Conservation (phyloP, 2,113 vertebrate genomes). For the Erpornis zantholeuca region DNA sequence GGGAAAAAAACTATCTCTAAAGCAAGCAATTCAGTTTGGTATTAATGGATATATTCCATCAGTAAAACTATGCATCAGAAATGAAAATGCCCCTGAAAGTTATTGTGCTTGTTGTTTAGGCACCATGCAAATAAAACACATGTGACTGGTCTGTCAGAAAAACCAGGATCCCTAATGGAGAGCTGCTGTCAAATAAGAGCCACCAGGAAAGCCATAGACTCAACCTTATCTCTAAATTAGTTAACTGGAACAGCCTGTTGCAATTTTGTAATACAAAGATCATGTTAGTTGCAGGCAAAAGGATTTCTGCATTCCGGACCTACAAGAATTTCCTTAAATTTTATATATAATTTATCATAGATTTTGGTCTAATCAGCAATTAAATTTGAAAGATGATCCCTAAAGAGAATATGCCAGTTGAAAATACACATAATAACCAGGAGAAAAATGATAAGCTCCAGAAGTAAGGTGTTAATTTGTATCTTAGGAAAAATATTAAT, state of each 20-base stretch:
- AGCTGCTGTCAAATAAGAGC: background rate
- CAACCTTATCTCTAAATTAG: background rate
- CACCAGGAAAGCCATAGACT: slow-evolving; percentile 19
- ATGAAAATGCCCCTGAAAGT: background rate
- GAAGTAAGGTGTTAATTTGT: background rate
- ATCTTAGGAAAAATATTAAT: background rate
- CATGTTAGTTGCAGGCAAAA: background rate
- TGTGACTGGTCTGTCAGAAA: slow-evolving; percentile 2
- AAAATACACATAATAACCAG: background rate
- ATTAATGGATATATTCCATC: background rate
- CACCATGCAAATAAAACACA: slow-evolving; percentile 13
- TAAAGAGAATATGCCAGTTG: background rate
- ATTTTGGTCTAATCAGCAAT: background rate
- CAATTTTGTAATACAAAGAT: background rate
- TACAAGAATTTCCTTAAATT: background rate
- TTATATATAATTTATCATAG: background rate
- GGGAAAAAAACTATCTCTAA: background rate
- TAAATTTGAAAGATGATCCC: background rate
- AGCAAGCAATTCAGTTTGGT: background rate
- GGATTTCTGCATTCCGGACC: background rate
- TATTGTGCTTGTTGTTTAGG: background rate
- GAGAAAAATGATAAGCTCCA: background rate
- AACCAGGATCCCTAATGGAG: background rate
- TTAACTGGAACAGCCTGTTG: background rate
- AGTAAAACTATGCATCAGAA: slow-evolving; percentile 17